phyloP scores from a whole-genome alignment of 2,797 vertebrate genomes.

The Cynopterus sphinx region DNA sequence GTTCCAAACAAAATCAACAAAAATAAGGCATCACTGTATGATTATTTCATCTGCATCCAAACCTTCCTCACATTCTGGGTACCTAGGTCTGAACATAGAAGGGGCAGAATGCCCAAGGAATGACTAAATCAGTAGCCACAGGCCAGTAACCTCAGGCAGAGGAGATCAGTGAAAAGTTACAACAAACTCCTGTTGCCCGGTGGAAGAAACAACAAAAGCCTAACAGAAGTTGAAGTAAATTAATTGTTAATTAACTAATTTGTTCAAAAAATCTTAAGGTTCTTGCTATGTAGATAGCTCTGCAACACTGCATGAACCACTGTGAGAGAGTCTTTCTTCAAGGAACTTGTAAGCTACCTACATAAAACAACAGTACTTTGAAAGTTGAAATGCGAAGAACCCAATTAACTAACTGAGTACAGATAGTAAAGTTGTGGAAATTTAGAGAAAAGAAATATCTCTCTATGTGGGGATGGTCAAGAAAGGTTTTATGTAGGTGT shows the following conservation, averaged over 20 bases:
- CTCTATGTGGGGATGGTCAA: neutral
- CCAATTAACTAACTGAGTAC: neutral
- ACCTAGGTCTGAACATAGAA: neutral
- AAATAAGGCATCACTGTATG: neutral
- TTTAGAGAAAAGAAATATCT: neutral
- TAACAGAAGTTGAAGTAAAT: conserved; percentile 43
- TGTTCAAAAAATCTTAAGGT: conserved; percentile 55
- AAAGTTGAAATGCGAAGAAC: conserved; percentile 8
- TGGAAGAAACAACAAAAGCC: conserved; percentile 51
- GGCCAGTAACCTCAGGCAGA: neutral
- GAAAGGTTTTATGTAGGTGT: neutral
- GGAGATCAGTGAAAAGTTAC: conserved; percentile 45
- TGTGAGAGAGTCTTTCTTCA: conserved; percentile 44
- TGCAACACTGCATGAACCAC: neutral
- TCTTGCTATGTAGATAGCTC: conserved; percentile 24
- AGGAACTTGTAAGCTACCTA: neutral
- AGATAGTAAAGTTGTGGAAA: neutral
- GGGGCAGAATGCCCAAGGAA: neutral
- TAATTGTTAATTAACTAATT: conserved; percentile 74
- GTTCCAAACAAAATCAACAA: neutral
- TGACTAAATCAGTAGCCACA: neutral
- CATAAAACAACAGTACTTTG: neutral
- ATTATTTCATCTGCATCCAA: neutral
- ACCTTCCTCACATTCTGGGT: neutral
- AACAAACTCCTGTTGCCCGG: conserved; percentile 35